Conservation (phyloP, 2,113 vertebrate species). For the Pseudolaguvia tuberculata region DNA sequence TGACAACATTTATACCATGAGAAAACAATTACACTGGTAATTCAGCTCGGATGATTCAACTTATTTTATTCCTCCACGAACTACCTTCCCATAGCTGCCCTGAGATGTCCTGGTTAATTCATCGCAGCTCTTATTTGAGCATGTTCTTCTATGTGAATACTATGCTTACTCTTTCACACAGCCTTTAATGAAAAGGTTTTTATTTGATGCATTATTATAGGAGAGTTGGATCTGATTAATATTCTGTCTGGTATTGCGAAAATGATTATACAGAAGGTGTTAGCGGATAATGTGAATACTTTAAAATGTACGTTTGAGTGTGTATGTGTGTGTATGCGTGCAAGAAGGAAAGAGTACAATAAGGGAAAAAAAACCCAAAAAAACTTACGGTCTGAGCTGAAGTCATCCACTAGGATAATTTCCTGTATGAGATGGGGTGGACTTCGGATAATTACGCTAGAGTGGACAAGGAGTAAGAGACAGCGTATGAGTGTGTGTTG, state of each 20-base stretch:
- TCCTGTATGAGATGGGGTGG: slow-evolving; percentile 86
- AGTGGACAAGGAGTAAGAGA: slow-evolving; percentile 5
- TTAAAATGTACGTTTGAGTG: neutral
- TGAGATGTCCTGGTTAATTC: neutral
- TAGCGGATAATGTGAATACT: neutral
- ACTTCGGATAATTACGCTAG: slow-evolving; percentile 86
- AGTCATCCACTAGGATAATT: slow-evolving; percentile 96
- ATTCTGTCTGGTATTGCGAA: neutral
- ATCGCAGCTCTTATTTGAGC: neutral
- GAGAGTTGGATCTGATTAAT: neutral
- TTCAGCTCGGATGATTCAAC: slow-evolving; percentile 3
- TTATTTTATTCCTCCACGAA: slow-evolving; percentile 30
- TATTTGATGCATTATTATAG: slow-evolving; percentile 12
- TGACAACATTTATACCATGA: neutral
- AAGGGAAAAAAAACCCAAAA: slow-evolving; percentile 1
- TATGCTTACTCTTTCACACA: neutral
- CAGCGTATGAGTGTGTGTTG: neutral
- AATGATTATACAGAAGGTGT: neutral
- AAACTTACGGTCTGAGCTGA: slow-evolving; percentile 93
- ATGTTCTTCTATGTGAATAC: neutral
- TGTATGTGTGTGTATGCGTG: neutral
- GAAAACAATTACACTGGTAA: slow-evolving; percentile 14
- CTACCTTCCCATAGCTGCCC: neutral
- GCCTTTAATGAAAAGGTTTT: neutral
- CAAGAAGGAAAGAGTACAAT: neutral